Base-by-base conservation (phyloP, 2,888 invertebrate genomes). In the Teinopalpus imperialis region DNA sequence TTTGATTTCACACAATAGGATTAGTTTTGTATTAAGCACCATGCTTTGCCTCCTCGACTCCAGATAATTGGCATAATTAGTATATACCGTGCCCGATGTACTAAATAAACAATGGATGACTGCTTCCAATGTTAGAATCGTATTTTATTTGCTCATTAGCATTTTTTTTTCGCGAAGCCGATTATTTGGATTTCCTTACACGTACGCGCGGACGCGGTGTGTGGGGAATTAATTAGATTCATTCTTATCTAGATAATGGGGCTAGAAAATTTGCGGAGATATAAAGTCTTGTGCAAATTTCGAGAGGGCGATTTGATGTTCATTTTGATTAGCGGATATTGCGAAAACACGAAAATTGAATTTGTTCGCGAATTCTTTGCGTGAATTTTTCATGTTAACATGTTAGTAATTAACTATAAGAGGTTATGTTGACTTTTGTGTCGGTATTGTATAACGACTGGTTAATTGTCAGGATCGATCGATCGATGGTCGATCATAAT, bases 61-160 rank as follows among this genome's bases (percentile, higher is more conserved):
- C 7, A 49, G 64, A 61, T 77, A 74, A 74, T 68, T 59, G 59
- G 40, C 48, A 60, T 75, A 73, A 75, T 81, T 66, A 68, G 60
- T 72, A 69, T 63, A 64, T 67, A 61, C 67, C 61, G 69, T 63
- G 69, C 48, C 47, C 34, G 47, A 51, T 47, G 58, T 56, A 23
- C 65, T 63, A 52, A 53, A 43, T 57, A 71, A 71, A 76, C 63
- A 69, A 51, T 30, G 41, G 43, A 56, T 59, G 59, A 57, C 48
- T 61, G 53, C 49, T 52, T 52, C 45, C 46, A 35, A 46, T 30
- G 35, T 41, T 46, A 41, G 43, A 55, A 53, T 61, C 53, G 47
- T 51, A 49, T 56, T 63, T 37, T 68, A 52, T 73, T 74, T 69
- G 56, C 53, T 63, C 44, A 50, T 73, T 68, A 71, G 59, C 63